Evolutionary conservation across 2,888 invertebrate genomes (phyloP), one percentile per base, ranked within the genome.

Genomic region (Catocala fraxini): DNA sequence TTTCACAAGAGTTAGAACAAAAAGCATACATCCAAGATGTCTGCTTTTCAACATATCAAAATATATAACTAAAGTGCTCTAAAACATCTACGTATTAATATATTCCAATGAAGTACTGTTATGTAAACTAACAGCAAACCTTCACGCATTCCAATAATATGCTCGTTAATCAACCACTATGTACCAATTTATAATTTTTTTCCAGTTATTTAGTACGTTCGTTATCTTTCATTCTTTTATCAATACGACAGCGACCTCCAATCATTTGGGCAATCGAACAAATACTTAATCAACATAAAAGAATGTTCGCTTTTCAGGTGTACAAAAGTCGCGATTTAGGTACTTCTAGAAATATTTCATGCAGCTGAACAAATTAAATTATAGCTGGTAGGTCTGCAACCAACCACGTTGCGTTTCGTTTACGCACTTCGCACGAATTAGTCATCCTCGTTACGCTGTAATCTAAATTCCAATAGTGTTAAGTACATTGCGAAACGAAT

Each of bases 331-430:
- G 25, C 15, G 12, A 43, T 41, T 57, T 42, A 59, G 47, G 9
- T 59, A 49, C 34, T 53, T 48, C 35, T 54, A 33, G 13, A 59
- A 59, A 53, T 33, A 53, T 51, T 52, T 41, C 59, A 49, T 42
- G 39, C 59, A 59, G 54, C 59, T 59, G 59, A 59, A 59, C 45
- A 59, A 59, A 59, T 54, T 49, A 35, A 59, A 49, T 59, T 59
- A n/a, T 45, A n/a, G 35, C 5, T 13, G 13, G 13, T 53, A 11
- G 34, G 15, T n/a, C 43, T 15, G 34, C 47, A 42, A 43, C 59
- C 54, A 49, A 55, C 33, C 54, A 12, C 35, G 34, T 41, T 43
- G 35, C n/a, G 13, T 39, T 58, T 46, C 33, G 46, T 39, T 7
- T 25, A 51, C 15, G 34, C 42, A 53, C 15, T 9, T 57, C 10